Conservation (phyloP, 2,888 invertebrate genomes). For the Lycaena phlaeas region DNA sequence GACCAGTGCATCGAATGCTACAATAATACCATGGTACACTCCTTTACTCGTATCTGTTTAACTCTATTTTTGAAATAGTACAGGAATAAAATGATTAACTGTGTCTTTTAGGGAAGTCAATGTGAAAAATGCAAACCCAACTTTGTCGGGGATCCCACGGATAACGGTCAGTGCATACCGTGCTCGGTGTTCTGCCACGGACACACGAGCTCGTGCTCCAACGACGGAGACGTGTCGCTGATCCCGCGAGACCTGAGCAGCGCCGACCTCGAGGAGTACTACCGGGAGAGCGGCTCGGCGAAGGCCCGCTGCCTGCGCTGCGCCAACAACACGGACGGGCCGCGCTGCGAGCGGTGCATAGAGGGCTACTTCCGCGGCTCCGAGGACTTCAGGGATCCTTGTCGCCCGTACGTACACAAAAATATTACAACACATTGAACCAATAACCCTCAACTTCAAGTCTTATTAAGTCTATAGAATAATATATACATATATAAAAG, state of each 20-base stretch:
- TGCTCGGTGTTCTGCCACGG: constrained; percentile 93
- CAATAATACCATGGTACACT: constrained; percentile 90
- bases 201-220: constrained; percentile 86
- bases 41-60: no score
- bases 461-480: no score
- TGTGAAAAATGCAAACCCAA: constrained; percentile 92
- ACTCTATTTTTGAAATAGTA: no score
- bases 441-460: no score
- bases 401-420: constrained; percentile 75
- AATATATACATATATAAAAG: no score
- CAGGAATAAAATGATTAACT: no score
- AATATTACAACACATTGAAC: no score
- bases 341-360: constrained; percentile 86
- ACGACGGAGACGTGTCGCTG: constrained; percentile 64
- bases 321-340: constrained; percentile 85
- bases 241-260: constrained; percentile 59
- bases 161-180: constrained; percentile 88
- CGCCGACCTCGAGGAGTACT: constrained; percentile 74
- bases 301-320: constrained; percentile 90
- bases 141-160: constrained; percentile 93
- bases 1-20: constrained; percentile 87
- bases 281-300: constrained; percentile 69
- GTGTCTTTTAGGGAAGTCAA: constrained; percentile 78
- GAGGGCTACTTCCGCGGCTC: constrained; percentile 83
- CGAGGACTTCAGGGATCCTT: constrained; percentile 82